Evolutionary conservation across 92 coral and sea anemone genomes (phyloP), one percentile per base, ranked within the genome.

Genomic region (Zoanthus sociatus): DNA sequence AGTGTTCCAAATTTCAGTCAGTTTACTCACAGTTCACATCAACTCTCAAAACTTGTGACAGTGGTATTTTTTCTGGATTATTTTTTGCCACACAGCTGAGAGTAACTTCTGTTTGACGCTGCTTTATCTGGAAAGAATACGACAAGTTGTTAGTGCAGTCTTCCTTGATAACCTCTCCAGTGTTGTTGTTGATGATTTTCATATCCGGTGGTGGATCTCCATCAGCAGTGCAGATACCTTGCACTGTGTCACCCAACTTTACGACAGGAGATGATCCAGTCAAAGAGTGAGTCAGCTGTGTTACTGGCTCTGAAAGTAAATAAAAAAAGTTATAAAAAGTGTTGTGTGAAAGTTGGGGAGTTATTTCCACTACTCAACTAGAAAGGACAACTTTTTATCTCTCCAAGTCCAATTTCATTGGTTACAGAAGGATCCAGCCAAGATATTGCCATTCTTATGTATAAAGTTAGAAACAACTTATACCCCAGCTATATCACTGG

Each of bases 301-400:
- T 73, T 73, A 73, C 58, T 15, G 58, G 78, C n/a, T 73, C 78
- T 73, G 32, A 73, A 46, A 42, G 33, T 7, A 73, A 73, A 18
- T 17, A 4, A 14, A 14, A 4, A 71, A 1, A 26, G 26, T 26
- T 12, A 9, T 67, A 13, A 5, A 58, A 58, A 14, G 0, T 5
- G 4, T 4, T 2, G n/a, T 5, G 15, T 7, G 5, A 12, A 14
- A 14, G 20, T 15, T 0, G 12, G 16, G 15, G 64, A 58, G 0
- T 58, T 58, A 0, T 6, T 0, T 6, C 15, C 64, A 13, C 6
- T 5, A 58, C 0, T 37, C 2, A 2, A 37, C 42, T 37, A 37
- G 42, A 2, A 37, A 37, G 42, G 42, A 37, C 4, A 2, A 37
- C 4, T 37, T 37, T 37, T 37, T 0, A 37, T 37, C 42, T 37